Evolutionary conservation across 2,797 vertebrate species (phyloP), one percentile per base, ranked within the genome.

Genomic region (Acrossocheilus wenchowensis): DNA sequence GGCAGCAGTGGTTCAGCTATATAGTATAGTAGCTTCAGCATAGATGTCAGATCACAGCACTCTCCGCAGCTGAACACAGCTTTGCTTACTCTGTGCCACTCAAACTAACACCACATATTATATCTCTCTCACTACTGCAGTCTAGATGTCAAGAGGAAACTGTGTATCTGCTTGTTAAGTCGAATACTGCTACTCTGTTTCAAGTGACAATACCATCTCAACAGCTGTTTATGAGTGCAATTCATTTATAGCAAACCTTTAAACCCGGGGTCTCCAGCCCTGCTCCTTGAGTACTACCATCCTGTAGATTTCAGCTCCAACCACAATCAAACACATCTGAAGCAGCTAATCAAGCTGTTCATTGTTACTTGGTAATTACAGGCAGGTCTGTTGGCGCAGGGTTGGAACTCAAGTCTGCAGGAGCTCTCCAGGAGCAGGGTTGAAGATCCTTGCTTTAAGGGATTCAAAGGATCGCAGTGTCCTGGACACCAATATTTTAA

Each of bases 31-130:
- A 34, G 39, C 66, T 79, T 72, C 68, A 73, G 84, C 66, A 79
- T 72, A 64, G 68, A 86, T 73, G 84, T 86, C 71, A 74, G 57
- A 81, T 74, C 85, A 81, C 78, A 80, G 57, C 41, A 66, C 60
- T 86, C 57, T 66, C 43, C 23, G 34, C 69, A 41, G 39, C 84
- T 71, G 48, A 79, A 62, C 19, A 36, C 26, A 85, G 78, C 30
- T 86, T 81, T 64, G 17, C 68, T 81, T 52, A 81, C 30, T 73
- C 6, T 50, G 41, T 52, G 69, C 54, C 78, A 86, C 30, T 86
- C 52, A 81, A 66, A 74, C 71, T n/a, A 74, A 74, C 39, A 45
- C 57, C 84, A 74, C 26, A 74, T 64, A 85, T 57, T 39, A 82
- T 72, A 5, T 60, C 26, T 54, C 39, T 60, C 77, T 85, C 17